A percentile compares a stretch with the other conserved stretches of the same genome.
These are phyloP conservation scores for Myotis myotis DNA, from an alignment of 2,797 vertebrate species.

Conservation along the genomic window DNA sequence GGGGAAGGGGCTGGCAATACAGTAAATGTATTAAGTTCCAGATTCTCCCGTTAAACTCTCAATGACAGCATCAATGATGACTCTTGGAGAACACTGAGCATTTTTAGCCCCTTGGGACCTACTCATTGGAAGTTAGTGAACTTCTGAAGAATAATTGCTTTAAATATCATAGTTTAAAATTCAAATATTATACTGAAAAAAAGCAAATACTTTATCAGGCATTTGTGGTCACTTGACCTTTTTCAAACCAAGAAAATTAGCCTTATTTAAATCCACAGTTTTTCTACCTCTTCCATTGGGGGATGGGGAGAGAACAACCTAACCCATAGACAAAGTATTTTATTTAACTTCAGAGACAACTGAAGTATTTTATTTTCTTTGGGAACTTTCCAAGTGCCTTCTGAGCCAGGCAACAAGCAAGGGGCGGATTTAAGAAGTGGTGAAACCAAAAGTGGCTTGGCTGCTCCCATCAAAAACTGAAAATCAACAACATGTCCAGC, in stretches of 20 bases:
- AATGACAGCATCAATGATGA: not conserved
- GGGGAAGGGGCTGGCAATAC: not conserved
- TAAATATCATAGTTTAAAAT: slow-evolving; percentile 76
- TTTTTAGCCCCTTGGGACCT: slow-evolving; percentile 14
- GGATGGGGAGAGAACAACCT: slow-evolving; percentile 16
- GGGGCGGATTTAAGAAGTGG: slow-evolving; percentile 53
- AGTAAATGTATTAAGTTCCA: not conserved
- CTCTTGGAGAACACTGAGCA: not conserved
- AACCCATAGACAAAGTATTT: slow-evolving; percentile 55
- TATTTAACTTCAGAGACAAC: slow-evolving; percentile 66
- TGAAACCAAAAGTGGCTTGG: slow-evolving; percentile 56
- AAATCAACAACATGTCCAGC: slow-evolving; percentile 48
- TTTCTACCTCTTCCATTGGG: slow-evolving; percentile 66
- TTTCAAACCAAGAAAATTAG: slow-evolving; percentile 67
- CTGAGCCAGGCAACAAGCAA: slow-evolving; percentile 61
- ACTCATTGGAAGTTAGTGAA: slow-evolving; percentile 62
- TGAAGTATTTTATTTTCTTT: slow-evolving; percentile 69
- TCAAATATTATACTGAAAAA: slow-evolving; percentile 66
- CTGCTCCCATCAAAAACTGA: slow-evolving; percentile 46
- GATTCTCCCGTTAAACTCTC: not conserved
- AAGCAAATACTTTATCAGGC: slow-evolving; percentile 69
- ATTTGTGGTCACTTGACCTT: slow-evolving; percentile 76
- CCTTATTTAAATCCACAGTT: slow-evolving; percentile 68
- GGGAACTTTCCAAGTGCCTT: slow-evolving; percentile 68
- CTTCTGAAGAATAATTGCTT: slow-evolving; percentile 64